Evolutionary conservation across 2,888 invertebrate genomes (phyloP), one percentile per base, ranked within the genome.

Genomic region (Thalpophila matura): DNA sequence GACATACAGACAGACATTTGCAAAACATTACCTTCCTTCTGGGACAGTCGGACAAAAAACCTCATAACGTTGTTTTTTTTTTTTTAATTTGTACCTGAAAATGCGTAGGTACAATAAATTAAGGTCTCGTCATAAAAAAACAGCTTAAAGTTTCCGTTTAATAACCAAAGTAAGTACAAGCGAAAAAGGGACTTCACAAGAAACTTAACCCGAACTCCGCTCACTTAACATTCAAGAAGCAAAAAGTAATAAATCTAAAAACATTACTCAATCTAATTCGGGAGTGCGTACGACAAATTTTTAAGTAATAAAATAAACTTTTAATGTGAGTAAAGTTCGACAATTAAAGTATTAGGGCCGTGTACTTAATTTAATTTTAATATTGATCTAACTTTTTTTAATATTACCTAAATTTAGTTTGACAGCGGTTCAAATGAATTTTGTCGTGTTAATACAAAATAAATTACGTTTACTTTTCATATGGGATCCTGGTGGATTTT

Each of bases 191-290:
- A 43, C 43, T 38, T 31, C 1, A 37, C 26, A 37, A 20, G 46
- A 47, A 59, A 51, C 27, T 26, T 29, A 20, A 37, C 26, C 2
- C 18, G 1, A 70, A 60, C 40, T 60, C 60, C 4, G 5, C 4
- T 29, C 14, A 40, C 57, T 73, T 75, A 31, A 51, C 2, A 70
- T 70, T 73, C 71, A 55, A 51, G 50, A 40, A 50, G 24, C 59
- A 50, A 9, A 58, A 58, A 70, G 65, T 51, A 65, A 70, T 75
- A 70, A 65, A 70, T 75, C 71, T 65, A 27, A 60, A 68, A 75
- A 70, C 60, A 70, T 74, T 54, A 50, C 45, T 51, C 10, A 18
- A 3, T 29, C 42, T 40, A 45, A 57, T 58, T 70, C 20, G 10
- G 37, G 35, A 59, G 18, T 22, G 43, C 22, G 50, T 43, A 60